Base-by-base conservation (phyloP, 2,113 vertebrate genomes). In the Quiscalus mexicanus region DNA sequence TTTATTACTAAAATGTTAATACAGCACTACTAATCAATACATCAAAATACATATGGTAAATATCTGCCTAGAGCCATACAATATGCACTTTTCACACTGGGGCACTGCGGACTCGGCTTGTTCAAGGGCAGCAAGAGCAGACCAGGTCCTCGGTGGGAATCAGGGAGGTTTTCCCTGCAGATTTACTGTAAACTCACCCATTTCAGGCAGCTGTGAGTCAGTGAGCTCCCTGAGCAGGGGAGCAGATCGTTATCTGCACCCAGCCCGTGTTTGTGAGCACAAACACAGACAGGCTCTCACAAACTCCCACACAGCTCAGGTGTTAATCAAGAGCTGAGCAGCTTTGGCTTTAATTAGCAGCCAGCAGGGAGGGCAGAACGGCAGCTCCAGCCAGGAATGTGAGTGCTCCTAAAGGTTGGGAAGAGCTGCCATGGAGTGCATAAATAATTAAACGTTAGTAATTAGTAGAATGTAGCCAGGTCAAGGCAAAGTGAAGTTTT, bases 151-250 rank as follows among this genome's bases (percentile, higher is more conserved):
- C 6, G 5, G 25, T 42, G 53, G 78, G 53, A 73, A 20, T 5
- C 28, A 22, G 42, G 27, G 33, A 64, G 70, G 33, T 85, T 96
- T 92, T 91, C 45, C 45, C 75, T 77, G 67, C 1, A 1, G 53
- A n/a, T 53, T 89, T 93, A 59, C 88, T 12, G 68, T 28, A 65
- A 94, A 88, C 47, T 81, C 44, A 42, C n/a, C 27, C 63, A 16
- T 59, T 31, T 90, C 19, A 37, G 90, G 92, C 73, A 64, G 63
- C 63, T 83, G 30, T 91, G 82, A 94, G 81, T 95, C 84, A 94
- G 67, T 10, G 55, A 76, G 30, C 45, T 87, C 87, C 47, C 78
- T 2, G 41, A 56, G 83, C 70, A 39, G 33, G 3, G 65, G 41
- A 53, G 30, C 15, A 85, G 96, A 94, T 94, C 2, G 3, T 83